Percentiles rank a stretch among this genome's conserved stretches.
phyloP scores from a whole-genome alignment of 2,888 invertebrate species.

The Aphelenchoides bicaudatus region DNA sequence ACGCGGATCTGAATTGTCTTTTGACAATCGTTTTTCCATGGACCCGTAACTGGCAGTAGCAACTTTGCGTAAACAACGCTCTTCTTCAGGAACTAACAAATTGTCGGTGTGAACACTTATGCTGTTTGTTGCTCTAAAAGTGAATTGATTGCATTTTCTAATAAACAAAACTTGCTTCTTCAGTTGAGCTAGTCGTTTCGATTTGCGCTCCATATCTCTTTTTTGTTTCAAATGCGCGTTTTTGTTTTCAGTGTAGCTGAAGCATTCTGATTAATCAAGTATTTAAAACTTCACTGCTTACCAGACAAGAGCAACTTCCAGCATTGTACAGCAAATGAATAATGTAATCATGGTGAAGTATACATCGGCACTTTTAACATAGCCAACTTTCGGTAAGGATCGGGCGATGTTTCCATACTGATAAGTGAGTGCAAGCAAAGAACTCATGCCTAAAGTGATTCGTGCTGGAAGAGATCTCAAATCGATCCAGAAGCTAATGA shows the following conservation, averaged over 20 bases:
- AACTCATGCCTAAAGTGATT: constrained; percentile 43
- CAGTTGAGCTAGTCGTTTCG: constrained; percentile 25
- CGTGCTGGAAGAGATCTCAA: constrained; percentile 52
- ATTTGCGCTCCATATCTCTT: constrained; percentile 32
- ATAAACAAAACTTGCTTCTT: neutral
- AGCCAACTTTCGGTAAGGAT: constrained; percentile 53
- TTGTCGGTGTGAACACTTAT: neutral
- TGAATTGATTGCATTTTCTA: neutral
- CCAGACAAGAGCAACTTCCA: constrained; percentile 55
- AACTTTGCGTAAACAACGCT: constrained; percentile 4
- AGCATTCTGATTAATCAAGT: neutral
- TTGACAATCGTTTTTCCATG: neutral
- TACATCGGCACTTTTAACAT: constrained; percentile 56
- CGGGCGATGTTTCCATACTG: constrained; percentile 57
- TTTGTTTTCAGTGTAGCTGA: constrained; percentile 33
- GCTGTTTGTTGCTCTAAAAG: constrained; percentile 4
- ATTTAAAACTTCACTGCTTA: constrained; percentile 7
- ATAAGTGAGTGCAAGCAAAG: constrained; percentile 42
- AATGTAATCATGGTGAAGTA: constrained; percentile 33
- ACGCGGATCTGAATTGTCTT: neutral
- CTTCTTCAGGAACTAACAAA: constrained; percentile 16
- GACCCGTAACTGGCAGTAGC: constrained; percentile 11
- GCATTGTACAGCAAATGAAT: constrained; percentile 54
- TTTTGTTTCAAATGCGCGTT: constrained; percentile 23
- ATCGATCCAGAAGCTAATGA: constrained; percentile 57